phyloP scores from a whole-genome alignment of 1,140 invertebrate species.

The Adelges cooleyi region DNA sequence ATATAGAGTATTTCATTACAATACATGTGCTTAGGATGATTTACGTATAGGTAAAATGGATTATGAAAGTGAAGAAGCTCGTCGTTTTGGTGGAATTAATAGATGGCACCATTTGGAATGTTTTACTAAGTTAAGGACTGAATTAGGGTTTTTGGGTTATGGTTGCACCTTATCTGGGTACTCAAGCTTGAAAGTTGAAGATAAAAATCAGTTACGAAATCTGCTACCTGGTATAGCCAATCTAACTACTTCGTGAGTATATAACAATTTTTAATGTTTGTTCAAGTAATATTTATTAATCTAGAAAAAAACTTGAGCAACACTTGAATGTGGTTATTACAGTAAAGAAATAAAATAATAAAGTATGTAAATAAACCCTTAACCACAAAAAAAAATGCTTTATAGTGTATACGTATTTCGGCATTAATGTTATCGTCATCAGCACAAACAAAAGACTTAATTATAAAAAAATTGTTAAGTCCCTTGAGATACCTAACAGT shows the following conservation, averaged over 20 bases:
- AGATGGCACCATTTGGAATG: constrained; percentile 89
- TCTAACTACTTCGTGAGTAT: constrained; percentile 39
- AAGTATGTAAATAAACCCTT: too few relatives aligned
- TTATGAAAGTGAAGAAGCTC: constrained; percentile 66
- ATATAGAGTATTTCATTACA: constrained; percentile 12
- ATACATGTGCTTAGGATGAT: constrained; percentile 55
- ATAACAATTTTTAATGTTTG: neutral
- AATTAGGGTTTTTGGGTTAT: constrained; percentile 61
- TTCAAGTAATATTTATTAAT: too few relatives aligned
- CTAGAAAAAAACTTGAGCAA: too few relatives aligned
- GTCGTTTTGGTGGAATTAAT: constrained; percentile 65
- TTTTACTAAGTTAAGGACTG: constrained; percentile 65
- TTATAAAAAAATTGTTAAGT: too few relatives aligned
- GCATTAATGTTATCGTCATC: too few relatives aligned
- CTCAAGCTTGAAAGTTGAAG: constrained; percentile 56
- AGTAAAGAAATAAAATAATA: too few relatives aligned
- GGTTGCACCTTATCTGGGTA: constrained; percentile 65
- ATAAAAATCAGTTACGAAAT: constrained; percentile 55
- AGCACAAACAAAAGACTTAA: too few relatives aligned
- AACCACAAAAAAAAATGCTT: too few relatives aligned
- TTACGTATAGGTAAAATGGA: constrained; percentile 77
- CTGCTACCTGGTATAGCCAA: constrained; percentile 44
- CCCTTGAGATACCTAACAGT: too few relatives aligned
- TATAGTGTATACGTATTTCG: too few relatives aligned
- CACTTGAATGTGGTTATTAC: too few relatives aligned